Evolutionary conservation across 2,888 invertebrate genomes (phyloP), one percentile per base, ranked within the genome.

Genomic region (Drosophila parthenogenetica): DNA sequence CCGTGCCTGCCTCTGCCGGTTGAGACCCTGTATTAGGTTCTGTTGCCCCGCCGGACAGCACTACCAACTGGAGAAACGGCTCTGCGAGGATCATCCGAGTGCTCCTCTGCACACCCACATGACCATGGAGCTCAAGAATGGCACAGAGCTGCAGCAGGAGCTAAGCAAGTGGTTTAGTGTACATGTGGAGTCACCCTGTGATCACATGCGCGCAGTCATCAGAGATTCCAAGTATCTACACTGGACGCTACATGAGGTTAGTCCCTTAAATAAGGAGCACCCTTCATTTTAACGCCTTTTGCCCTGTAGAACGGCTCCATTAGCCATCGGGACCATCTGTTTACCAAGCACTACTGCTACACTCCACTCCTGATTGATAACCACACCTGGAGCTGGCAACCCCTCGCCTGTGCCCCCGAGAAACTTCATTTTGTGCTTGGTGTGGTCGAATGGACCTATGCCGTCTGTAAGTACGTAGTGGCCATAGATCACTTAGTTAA

Each of bases 1-100:
- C 17, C 82, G 92, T 5, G 92, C 91, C 10, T 93, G 92, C 57
- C 68, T 92, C 37, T 92, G 92, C 22, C 77, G 86, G 13, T 45
- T 90, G 19, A 85, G 79, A 13, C 84, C 90, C 0, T 93, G 92
- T 48, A 84, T 92, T 10, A 83, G 92, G 5, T 90, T 92, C 55
- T 93, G 92, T 58, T 93, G 92, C 53, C 71, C 86, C 0, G 60
- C 50, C 0, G 86, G 81, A 0, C 71, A 81, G 39, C 58, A 80
- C 35, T 91, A 90, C 22, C 86, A 89, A 16, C 51, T 81, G 37
- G 14, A 67, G 22, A 29, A 37, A 0, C 75, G 65, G 3, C 58
- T 29, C 14, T 90, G 90, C 10, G 29, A 69, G 13, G 8, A 16
- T 2, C 48, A 58, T 4, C 19, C 37, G 0, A 13, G 8, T 13